Conservation (phyloP, 2,113 vertebrate species). For the Neopipo cinnamomea region DNA sequence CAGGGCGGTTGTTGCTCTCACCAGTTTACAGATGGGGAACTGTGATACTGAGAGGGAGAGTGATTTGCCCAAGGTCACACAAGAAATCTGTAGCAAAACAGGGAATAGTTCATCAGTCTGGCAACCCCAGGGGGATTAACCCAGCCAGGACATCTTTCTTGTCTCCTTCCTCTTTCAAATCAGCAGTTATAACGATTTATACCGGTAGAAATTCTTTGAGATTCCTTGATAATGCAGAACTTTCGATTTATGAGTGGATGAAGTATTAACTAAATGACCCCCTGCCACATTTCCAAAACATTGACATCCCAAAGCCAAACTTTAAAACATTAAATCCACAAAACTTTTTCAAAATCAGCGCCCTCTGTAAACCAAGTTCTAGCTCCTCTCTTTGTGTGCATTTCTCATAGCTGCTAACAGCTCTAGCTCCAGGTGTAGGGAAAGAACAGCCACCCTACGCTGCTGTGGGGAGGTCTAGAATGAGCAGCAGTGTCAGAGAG, state of each 20-base stretch:
- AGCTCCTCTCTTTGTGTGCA: neutral
- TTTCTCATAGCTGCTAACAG: neutral
- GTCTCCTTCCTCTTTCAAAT: slow-evolving; percentile 16
- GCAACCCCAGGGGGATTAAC: slow-evolving; percentile 14
- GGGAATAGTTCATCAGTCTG: slow-evolving; percentile 15
- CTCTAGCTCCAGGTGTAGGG: neutral
- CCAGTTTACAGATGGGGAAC: slow-evolving; percentile 60
- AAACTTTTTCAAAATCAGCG: neutral
- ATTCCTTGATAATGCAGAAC: neutral
- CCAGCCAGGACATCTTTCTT: slow-evolving; percentile 23
- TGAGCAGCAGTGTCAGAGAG: neutral
- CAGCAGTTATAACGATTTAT: neutral
- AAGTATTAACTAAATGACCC: neutral
- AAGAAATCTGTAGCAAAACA: slow-evolving; percentile 37
- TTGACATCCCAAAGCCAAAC: neutral
- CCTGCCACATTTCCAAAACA: neutral
- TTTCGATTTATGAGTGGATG: neutral
- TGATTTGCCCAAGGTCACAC: slow-evolving; percentile 49
- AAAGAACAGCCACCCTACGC: neutral
- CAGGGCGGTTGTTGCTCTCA: slow-evolving; percentile 54
- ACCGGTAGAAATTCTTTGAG: neutral
- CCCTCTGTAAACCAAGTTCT: neutral
- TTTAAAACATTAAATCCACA: neutral
- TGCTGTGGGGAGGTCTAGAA: neutral
- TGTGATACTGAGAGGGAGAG: slow-evolving; percentile 29